Evolutionary conservation across 64 coral and sea anemone species (phyloP).

Genomic region (Trachythela sp.): DNA sequence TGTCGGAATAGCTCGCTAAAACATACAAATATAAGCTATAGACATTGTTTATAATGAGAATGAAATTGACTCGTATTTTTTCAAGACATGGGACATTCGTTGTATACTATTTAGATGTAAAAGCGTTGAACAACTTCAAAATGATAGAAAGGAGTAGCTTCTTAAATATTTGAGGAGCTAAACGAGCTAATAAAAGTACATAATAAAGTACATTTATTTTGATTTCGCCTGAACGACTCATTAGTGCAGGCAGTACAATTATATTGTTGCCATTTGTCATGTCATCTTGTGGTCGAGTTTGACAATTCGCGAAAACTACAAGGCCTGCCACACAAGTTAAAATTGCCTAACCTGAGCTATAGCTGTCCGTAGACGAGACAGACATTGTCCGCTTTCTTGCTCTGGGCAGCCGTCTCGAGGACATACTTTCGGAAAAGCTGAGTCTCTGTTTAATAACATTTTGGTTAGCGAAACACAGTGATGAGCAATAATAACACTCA

Average conservation of each 20-base stretch:
- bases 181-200: neutral
- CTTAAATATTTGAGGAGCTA: neutral
- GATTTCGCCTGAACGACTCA: neutral
- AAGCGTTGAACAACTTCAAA: neutral
- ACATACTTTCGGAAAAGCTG: conserved; percentile 98
- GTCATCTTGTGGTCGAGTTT: neutral
- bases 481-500: neutral
- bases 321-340: neutral
- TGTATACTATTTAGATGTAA: neutral
- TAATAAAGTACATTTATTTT: neutral
- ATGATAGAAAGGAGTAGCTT: neutral
- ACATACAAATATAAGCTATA: conserved; percentile 16
- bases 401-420: conserved; percentile 83
- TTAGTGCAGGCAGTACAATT: neutral
- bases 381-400: conserved; percentile 98
- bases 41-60: conserved; percentile 17
- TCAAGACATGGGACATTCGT: conserved; percentile 29
- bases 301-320: neutral
- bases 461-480: neutral
- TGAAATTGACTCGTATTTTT: conserved; percentile 7
- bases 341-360: conserved; percentile 89
- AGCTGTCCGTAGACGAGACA: conserved; percentile 97
- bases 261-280: neutral
- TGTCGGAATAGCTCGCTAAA: conserved; percentile 96
- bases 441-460: conserved; percentile 53